Evolutionary conservation across 2,888 invertebrate species (phyloP), one percentile per base, ranked within the genome.

Genomic region (Polydrusus tereticollis): DNA sequence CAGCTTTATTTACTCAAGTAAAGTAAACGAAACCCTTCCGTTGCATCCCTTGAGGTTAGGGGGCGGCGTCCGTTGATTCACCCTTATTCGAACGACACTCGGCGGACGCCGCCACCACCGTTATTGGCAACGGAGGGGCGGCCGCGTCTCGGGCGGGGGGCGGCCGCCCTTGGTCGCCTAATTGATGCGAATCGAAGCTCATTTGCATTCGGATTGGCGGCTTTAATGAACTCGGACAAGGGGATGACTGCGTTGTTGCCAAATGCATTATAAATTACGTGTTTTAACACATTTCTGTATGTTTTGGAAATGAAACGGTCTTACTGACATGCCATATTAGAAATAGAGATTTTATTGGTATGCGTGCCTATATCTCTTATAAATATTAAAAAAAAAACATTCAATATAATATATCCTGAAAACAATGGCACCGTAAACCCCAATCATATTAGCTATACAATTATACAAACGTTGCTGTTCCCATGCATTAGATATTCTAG

Each of bases 401-500:
- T n/a, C n/a, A n/a, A n/a, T n/a, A n/a, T n/a, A n/a, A n/a, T n/a
- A n/a, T n/a, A n/a, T n/a, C n/a, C n/a, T n/a, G n/a, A n/a, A n/a
- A n/a, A n/a, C n/a, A n/a, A n/a, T n/a, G n/a, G n/a, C n/a, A n/a
- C n/a, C n/a, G n/a, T n/a, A n/a, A n/a, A n/a, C n/a, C n/a, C n/a
- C n/a, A n/a, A n/a, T n/a, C n/a, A n/a, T n/a, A n/a, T n/a, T n/a
- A n/a, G n/a, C n/a, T n/a, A n/a, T n/a, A n/a, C n/a, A n/a, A n/a
- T n/a, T 59, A 45, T 59, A 57, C 70, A 58, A 82, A 81, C 77
- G n/a, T 79, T 80, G 82, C 79, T 80, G 82, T 84, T 84, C 84
- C 83, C 84, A 84, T 83, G 81, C 80, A 83, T 84, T 83, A 82
- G 79, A 79, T 81, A 84, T 84, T 84, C 84, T 72, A 78, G 78